These are phyloP conservation scores for Indicator maculatus DNA, from an alignment of 2,113 vertebrate genomes.

Conservation along the genomic window DNA sequence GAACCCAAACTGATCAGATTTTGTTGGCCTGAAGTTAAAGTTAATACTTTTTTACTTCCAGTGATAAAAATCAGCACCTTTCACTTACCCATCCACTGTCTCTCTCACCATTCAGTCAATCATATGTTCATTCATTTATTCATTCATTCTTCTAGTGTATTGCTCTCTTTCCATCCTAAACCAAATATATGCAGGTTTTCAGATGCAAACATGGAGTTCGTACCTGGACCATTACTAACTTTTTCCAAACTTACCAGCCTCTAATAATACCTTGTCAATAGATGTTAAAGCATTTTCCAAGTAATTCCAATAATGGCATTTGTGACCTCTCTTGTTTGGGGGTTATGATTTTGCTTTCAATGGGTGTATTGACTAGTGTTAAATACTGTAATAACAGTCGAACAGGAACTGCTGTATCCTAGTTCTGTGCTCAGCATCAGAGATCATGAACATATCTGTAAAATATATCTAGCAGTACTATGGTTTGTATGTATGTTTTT, in stretches of 20 bases:
- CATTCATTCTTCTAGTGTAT: not conserved
- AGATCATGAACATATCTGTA: not conserved
- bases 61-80: not conserved
- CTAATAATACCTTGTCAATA: not conserved
- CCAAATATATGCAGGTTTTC: not conserved
- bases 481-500: not conserved
- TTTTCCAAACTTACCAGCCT: not conserved
- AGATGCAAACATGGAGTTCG: not conserved
- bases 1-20: not conserved
- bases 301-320: not conserved
- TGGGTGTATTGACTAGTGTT: not conserved
- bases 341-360: not conserved
- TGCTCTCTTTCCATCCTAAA: not conserved
- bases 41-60: not conserved
- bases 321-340: not conserved
- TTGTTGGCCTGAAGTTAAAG: not conserved
- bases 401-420: not conserved
- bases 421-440: not conserved
- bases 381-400: not conserved
- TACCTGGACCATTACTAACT: not conserved
- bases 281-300: not conserved
- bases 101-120: not conserved
- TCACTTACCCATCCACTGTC: not conserved
- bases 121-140: not conserved
- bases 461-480: not conserved